A percentile compares a stretch with the other conserved stretches of the same genome.
Conservation (phyloP, 92 coral and sea anemone species). For the Epizoanthus stellaris region DNA sequence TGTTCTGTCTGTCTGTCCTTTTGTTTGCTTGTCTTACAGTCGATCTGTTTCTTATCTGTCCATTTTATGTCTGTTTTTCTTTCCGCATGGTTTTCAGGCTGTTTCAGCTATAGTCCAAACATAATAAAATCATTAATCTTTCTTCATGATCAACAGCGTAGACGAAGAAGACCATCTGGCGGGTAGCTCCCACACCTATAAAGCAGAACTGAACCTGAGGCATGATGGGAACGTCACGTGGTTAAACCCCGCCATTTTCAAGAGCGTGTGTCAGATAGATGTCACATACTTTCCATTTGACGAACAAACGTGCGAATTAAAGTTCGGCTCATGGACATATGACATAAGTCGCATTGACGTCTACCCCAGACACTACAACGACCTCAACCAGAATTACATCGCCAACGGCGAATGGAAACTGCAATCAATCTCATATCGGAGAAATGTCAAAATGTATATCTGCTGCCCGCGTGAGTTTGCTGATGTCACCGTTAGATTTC, state of each 20-base stretch:
- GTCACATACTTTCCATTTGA: conserved; percentile 93
- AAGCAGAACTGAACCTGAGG: conserved; percentile 67
- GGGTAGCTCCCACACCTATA: conserved; percentile 85
- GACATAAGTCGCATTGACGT: conserved; percentile 66
- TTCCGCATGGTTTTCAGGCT: not conserved
- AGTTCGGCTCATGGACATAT: conserved; percentile 95
- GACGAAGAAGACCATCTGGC: conserved; percentile 93
- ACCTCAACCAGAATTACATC: conserved; percentile 62
- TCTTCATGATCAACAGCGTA: conserved; percentile 58
- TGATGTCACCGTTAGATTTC: conserved; percentile 66
- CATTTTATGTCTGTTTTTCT: not conserved
- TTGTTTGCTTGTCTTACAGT: not conserved
- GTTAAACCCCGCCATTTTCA: conserved; percentile 89
- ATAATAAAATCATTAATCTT: not conserved
- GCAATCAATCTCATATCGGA: conserved; percentile 40
- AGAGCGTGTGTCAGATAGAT: conserved; percentile 80
- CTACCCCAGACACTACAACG: conserved; percentile 44
- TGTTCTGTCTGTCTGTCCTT: not conserved
- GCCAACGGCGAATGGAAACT: conserved; percentile 91
- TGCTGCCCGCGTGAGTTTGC: conserved; percentile 63
- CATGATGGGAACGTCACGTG: conserved; percentile 76
- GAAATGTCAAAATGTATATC: conserved; percentile 57
- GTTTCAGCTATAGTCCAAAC: not conserved
- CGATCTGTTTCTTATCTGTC: not conserved
- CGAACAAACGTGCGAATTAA: conserved; percentile 81